Conservation (phyloP, 2,888 invertebrate species). For the Hirtodrosophila cameraria region DNA sequence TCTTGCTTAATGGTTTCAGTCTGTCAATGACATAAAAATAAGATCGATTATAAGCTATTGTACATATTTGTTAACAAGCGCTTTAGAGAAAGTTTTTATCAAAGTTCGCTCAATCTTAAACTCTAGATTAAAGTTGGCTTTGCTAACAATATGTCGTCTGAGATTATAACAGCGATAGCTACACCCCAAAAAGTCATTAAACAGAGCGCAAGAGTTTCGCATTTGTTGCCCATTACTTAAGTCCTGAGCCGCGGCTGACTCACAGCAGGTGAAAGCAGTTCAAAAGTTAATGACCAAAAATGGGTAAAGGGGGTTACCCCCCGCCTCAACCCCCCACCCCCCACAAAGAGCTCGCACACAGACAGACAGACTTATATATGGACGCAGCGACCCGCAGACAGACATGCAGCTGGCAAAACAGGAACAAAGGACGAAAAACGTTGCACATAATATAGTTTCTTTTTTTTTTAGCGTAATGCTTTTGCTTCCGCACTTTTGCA, state of each 20-base stretch:
- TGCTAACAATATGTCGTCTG: slow-evolving; percentile 43
- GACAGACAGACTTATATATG: slow-evolving; percentile 10
- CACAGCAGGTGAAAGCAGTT: slow-evolving; percentile 61
- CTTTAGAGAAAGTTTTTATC: neutral
- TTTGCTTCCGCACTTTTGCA: slow-evolving; percentile 67
- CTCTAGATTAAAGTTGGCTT: slow-evolving; percentile 47
- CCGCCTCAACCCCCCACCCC: slow-evolving; percentile 12
- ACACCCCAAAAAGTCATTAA: slow-evolving; percentile 30
- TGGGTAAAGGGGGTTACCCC: slow-evolving; percentile 45
- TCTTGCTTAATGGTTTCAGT: slow-evolving; percentile 91
- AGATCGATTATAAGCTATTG: too few relatives aligned
- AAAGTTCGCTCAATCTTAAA: neutral
- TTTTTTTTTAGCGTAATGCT: slow-evolving; percentile 53
- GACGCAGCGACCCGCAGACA: slow-evolving; percentile 18
- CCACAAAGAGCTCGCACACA: slow-evolving; percentile 10
- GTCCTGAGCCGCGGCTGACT: slow-evolving; percentile 33
- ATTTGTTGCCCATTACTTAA: slow-evolving; percentile 54
- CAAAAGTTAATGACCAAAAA: slow-evolving; percentile 78
- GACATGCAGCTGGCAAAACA: slow-evolving; percentile 40
- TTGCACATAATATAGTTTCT: slow-evolving; percentile 59
- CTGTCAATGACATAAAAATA: slow-evolving; percentile 84
- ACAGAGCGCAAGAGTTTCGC: slow-evolving; percentile 22
- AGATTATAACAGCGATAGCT: slow-evolving; percentile 41
- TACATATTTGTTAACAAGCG: too few relatives aligned
- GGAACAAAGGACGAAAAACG: slow-evolving; percentile 58